phyloP scores from a whole-genome alignment of 2,888 invertebrate genomes.

The Drosophila mercatorum region DNA sequence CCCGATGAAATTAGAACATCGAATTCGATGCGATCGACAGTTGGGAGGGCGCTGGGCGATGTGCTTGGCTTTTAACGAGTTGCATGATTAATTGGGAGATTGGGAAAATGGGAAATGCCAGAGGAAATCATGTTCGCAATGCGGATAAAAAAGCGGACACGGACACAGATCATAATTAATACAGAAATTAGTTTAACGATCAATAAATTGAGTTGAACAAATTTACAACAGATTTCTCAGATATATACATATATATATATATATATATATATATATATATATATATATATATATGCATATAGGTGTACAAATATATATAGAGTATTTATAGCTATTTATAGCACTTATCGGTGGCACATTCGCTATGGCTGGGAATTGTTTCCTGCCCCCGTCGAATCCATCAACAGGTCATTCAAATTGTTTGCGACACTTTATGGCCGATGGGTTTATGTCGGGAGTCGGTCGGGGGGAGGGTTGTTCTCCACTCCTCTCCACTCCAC shows the following conservation, averaged over 20 bases:
- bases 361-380: conserved; percentile 6
- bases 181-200: conserved; percentile 53
- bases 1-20: conserved; percentile 35
- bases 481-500: too few species aligned
- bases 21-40: conserved; percentile 29
- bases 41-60: conserved; percentile 5
- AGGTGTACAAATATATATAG: not conserved
- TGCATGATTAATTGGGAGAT: conserved; percentile 58
- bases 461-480: not conserved
- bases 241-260: not conserved
- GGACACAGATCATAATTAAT: conserved; percentile 43
- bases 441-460: conserved; percentile 63
- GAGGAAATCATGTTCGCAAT: conserved; percentile 38
- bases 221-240: conserved; percentile 20
- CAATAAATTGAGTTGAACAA: conserved; percentile 61
- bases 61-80: conserved; percentile 41
- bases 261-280: not conserved
- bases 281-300: not conserved
- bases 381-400: conserved; percentile 28
- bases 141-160: not conserved
- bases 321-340: conserved; percentile 4
- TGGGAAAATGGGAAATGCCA: conserved; percentile 6
- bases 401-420: conserved; percentile 61
- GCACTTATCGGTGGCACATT: conserved; percentile 8
- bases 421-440: conserved; percentile 67